Evolutionary conservation across 2,113 vertebrate species (phyloP).

Genomic region (Catharus bicknelli): DNA sequence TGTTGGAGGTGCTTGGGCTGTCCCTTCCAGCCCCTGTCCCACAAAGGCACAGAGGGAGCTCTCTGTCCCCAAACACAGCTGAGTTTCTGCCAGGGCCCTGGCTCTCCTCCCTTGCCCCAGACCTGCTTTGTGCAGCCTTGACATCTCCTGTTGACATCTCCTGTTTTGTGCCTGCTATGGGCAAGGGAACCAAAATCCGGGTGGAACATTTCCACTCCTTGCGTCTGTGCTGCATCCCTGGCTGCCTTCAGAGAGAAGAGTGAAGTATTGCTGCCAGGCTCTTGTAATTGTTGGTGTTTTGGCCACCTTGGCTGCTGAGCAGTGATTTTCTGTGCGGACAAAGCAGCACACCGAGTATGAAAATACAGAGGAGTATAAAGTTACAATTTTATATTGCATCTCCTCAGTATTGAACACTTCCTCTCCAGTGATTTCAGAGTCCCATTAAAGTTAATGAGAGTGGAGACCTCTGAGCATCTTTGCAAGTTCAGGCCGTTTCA

Average conservation of each 20-base stretch:
- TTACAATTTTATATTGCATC: conserved; percentile 37
- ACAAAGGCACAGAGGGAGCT: not conserved
- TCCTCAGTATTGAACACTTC: conserved; percentile 61
- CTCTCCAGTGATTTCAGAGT: conserved; percentile 54
- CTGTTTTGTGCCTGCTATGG: not conserved
- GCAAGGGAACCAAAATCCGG: not conserved
- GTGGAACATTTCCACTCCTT: not conserved
- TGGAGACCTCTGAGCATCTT: conserved; percentile 57
- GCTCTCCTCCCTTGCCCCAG: not conserved
- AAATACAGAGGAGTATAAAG: conserved; percentile 17
- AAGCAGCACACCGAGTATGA: not conserved
- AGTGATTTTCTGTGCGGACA: not conserved
- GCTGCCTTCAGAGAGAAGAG: not conserved
- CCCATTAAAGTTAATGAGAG: conserved; percentile 67
- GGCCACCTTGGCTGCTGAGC: not conserved
- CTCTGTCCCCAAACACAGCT: not conserved
- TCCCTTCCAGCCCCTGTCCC: not conserved
- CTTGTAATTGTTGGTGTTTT: not conserved
- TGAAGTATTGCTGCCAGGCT: not conserved
- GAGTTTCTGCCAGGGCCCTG: not conserved
- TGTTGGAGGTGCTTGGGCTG: not conserved
- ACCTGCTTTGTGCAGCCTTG: not conserved
- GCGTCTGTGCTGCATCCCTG: not conserved
- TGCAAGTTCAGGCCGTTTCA: conserved; percentile 58
- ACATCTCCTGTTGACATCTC: not conserved